phyloP scores from a whole-genome alignment of 2,113 vertebrate genomes.

The Mustela nigripes region DNA sequence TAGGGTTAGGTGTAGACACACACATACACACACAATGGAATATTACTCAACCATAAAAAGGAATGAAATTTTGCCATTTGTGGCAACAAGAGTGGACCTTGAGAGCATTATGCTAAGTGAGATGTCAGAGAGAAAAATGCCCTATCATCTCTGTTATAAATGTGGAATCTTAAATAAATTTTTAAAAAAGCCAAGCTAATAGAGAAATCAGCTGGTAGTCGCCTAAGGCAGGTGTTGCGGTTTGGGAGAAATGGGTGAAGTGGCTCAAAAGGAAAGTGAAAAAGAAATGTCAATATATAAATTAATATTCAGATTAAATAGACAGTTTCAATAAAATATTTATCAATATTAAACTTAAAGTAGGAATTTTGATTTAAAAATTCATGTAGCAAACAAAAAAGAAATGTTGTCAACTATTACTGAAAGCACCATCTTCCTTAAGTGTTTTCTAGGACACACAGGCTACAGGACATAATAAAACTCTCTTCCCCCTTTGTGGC shows the following conservation, averaged over 20 bases:
- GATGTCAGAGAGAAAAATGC: not conserved
- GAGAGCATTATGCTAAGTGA: not conserved
- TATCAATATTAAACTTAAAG: not conserved
- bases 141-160: not conserved
- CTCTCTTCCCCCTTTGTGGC: not conserved
- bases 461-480: not conserved
- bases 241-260: not conserved
- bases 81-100: not conserved
- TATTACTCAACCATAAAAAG: not conserved
- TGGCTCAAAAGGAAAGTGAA: not conserved
- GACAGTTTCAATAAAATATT: not conserved
- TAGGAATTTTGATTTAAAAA: not conserved
- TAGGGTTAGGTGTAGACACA: not conserved
- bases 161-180: not conserved
- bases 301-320: not conserved
- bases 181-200: not conserved
- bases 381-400: not conserved
- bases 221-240: not conserved
- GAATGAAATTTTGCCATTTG: not conserved
- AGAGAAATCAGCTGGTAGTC: not conserved
- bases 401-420: not conserved
- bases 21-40: not conserved
- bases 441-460: not conserved
- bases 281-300: not conserved
- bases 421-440: not conserved